These are phyloP conservation scores for Siniperca obscura DNA, from an alignment of 2,797 vertebrate genomes.

Conservation along the genomic window DNA sequence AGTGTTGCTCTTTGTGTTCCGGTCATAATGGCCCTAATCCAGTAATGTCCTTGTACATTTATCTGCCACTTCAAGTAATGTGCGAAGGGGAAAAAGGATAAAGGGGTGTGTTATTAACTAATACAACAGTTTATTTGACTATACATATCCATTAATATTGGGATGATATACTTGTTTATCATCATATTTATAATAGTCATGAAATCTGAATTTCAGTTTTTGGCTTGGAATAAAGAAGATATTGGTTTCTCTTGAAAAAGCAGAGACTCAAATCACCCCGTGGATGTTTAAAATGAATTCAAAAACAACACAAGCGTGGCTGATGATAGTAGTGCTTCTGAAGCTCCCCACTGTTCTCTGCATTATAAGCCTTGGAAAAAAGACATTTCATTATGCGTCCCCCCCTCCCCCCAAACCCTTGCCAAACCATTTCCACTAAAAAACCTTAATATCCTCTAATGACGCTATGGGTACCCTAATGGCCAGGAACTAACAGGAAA, in stretches of 20 bases:
- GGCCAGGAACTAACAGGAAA: slow-evolving; percentile 54
- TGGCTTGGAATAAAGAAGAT: not conserved
- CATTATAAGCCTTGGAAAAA: slow-evolving; percentile 33
- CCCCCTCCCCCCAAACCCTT: slow-evolving; percentile 20
- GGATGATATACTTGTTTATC: not conserved
- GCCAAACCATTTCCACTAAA: slow-evolving; percentile 44
- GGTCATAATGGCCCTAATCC: slow-evolving; percentile 72
- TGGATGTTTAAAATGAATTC: slow-evolving; percentile 30
- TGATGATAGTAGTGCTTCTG: slow-evolving; percentile 28
- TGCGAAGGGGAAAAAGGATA: slow-evolving; percentile 24
- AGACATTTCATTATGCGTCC: slow-evolving; percentile 43
- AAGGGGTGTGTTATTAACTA: slow-evolving; percentile 12
- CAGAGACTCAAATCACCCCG: not conserved
- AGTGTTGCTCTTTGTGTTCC: slow-evolving; percentile 67
- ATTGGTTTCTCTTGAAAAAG: slow-evolving; percentile 6
- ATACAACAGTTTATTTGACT: slow-evolving; percentile 20
- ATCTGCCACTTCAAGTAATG: slow-evolving; percentile 53
- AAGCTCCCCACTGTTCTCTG: slow-evolving; percentile 37
- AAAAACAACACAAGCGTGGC: slow-evolving; percentile 30
- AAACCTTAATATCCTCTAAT: slow-evolving; percentile 58
- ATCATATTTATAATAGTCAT: not conserved
- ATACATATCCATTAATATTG: not conserved
- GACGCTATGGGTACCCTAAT: slow-evolving; percentile 52
- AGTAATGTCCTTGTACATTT: slow-evolving; percentile 61
- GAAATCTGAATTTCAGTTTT: not conserved